A percentile compares a stretch with the other conserved stretches of the same genome.
Conservation (phyloP, 23 tunicate genomes). For the Pegea sp. region DNA sequence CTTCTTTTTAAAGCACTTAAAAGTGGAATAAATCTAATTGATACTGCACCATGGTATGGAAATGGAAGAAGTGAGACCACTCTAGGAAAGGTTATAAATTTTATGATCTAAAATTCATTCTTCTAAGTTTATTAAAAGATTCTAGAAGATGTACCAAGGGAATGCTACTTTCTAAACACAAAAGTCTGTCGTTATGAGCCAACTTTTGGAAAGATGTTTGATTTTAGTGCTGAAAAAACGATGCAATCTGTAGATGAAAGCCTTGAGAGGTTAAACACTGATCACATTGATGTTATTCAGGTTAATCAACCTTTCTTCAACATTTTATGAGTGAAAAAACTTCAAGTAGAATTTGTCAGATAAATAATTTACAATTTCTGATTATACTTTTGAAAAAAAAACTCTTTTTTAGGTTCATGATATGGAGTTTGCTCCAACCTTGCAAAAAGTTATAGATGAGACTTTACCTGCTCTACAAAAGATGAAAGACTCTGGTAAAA, state of each 20-base stretch:
- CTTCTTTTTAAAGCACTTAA: slow-evolving; percentile 7
- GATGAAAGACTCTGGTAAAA: slow-evolving; percentile 69
- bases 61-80: slow-evolving; percentile 18
- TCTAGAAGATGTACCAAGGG: slow-evolving; percentile 27
- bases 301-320: slow-evolving; percentile 1
- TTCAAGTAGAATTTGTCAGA: too few species aligned
- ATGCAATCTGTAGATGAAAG: slow-evolving; percentile 25
- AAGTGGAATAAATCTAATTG: slow-evolving; percentile 25
- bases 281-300: slow-evolving; percentile 28
- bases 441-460: slow-evolving; percentile 47
- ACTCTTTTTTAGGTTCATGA: slow-evolving; percentile 44
- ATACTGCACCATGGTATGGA: slow-evolving; percentile 39
- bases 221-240: slow-evolving; percentile 21
- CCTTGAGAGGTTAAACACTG: slow-evolving; percentile 4
- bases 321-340: too few species aligned
- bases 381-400: too few species aligned
- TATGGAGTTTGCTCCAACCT: slow-evolving; percentile 57
- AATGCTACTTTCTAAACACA: slow-evolving; percentile 29
- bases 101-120: not conserved
- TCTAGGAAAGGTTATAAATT: slow-evolving; percentile 13
- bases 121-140: slow-evolving; percentile 9
- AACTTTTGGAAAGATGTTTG: slow-evolving; percentile 20
- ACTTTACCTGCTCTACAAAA: slow-evolving; percentile 77
- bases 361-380: too few species aligned
- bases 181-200: slow-evolving; percentile 35